These are phyloP conservation scores for Galago senegalensis DNA, from an alignment of 2,797 vertebrate species.

Conservation along the genomic window DNA sequence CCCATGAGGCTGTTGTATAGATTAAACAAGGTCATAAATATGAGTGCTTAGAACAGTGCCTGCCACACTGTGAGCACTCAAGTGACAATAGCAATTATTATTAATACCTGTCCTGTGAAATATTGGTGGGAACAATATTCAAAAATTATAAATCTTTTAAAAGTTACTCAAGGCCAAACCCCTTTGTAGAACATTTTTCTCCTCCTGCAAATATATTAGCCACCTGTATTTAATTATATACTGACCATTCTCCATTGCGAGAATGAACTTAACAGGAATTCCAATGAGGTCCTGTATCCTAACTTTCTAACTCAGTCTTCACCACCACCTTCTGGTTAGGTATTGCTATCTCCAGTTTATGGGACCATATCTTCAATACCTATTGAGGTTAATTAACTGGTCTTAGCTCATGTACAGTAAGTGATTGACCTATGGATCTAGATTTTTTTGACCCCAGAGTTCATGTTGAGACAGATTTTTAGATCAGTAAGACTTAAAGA, in stretches of 20 bases:
- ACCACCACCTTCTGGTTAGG: neutral
- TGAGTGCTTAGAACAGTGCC: neutral
- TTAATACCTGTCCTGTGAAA: neutral
- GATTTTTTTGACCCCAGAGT: neutral
- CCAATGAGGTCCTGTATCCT: neutral
- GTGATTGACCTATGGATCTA: neutral
- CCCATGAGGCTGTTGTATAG: neutral
- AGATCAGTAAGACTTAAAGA: constrained; percentile 33
- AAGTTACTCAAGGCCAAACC: neutral
- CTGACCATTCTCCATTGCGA: neutral
- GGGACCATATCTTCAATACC: neutral
- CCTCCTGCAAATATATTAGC: neutral
- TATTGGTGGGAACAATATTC: neutral
- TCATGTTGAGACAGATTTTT: constrained; percentile 26
- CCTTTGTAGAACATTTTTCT: neutral
- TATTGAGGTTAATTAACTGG: neutral
- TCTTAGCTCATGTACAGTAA: neutral
- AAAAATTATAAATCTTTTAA: neutral
- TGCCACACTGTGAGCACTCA: neutral
- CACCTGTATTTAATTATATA: neutral
- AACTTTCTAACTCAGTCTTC: neutral
- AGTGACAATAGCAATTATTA: neutral
- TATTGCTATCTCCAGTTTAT: neutral
- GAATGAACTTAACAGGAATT: neutral
- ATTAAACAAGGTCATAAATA: constrained; percentile 12